phyloP scores from a whole-genome alignment of 1,140 invertebrate genomes.

The Homarus americanus region DNA sequence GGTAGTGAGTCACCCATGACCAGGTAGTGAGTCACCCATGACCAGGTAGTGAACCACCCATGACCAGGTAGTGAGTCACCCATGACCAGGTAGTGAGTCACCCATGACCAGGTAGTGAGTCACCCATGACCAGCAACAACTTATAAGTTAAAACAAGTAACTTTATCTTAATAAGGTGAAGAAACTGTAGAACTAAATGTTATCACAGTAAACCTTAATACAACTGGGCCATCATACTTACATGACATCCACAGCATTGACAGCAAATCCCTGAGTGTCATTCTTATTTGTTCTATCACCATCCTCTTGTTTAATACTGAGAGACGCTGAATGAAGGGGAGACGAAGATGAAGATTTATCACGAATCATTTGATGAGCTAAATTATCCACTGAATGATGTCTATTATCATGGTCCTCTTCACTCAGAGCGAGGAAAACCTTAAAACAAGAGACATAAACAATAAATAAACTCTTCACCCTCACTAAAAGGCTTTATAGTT shows the following conservation, averaged over 20 bases:
- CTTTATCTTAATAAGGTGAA: too few species aligned
- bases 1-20: too few species aligned
- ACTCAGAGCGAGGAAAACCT: slow-evolving; percentile 85
- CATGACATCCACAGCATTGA: slow-evolving; percentile 37
- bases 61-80: too few species aligned
- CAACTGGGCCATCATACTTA: slow-evolving; percentile 15
- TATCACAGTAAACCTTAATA: too few species aligned
- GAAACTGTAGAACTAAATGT: too few species aligned
- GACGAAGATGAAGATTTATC: slow-evolving; percentile 30
- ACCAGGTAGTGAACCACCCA: too few species aligned
- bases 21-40: too few species aligned
- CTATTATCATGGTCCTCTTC: slow-evolving; percentile 77
- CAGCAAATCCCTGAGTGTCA: slow-evolving; percentile 8
- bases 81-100: too few species aligned
- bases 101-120: too few species aligned
- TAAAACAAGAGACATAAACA: slow-evolving; percentile 37
- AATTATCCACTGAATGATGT: slow-evolving; percentile 21
- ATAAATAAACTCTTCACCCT: neutral
- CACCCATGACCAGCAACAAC: too few species aligned
- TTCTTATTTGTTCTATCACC: neutral
- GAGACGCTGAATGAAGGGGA: neutral
- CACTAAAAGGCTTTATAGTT: too few species aligned
- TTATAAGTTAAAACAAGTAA: too few species aligned
- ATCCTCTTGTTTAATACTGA: neutral
- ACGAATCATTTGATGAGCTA: slow-evolving; percentile 27